These are phyloP conservation scores for Hippasteria phrygiana DNA, from an alignment of 53 echinoderm and acorn worm genomes.

Conservation along the genomic window DNA sequence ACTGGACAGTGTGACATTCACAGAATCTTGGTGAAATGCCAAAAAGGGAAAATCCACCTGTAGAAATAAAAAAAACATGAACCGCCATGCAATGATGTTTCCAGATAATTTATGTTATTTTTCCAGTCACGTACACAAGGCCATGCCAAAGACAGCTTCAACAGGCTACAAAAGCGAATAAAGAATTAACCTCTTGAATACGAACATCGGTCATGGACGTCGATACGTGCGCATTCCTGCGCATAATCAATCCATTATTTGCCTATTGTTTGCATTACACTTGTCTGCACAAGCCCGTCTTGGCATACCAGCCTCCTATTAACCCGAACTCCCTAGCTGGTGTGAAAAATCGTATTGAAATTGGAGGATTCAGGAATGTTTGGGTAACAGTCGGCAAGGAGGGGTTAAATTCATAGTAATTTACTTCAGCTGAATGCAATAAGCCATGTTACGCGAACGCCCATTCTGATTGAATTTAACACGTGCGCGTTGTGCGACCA, in stretches of 20 bases:
- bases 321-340: too few relatives aligned
- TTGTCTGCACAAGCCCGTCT: too few relatives aligned
- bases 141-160: too few relatives aligned
- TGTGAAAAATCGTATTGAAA: too few relatives aligned
- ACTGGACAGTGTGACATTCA: conserved; percentile 64
- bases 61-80: background rate
- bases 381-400: background rate
- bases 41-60: conserved; percentile 77
- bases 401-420: background rate
- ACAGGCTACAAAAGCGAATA: background rate
- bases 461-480: background rate
- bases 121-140: background rate
- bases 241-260: too few relatives aligned
- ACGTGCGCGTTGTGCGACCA: too few relatives aligned
- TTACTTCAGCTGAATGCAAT: background rate
- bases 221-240: too few relatives aligned
- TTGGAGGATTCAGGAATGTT: too few relatives aligned
- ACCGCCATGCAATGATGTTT: background rate
- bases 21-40: conserved; percentile 62
- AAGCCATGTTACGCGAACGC: background rate
- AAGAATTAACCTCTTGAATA: background rate
- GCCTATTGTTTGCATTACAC: too few relatives aligned
- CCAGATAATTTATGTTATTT: background rate
- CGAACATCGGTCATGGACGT: background rate
- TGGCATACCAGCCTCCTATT: too few relatives aligned